phyloP scores from a whole-genome alignment of 2,797 vertebrate species.

The Phyllotis vaccarum region DNA sequence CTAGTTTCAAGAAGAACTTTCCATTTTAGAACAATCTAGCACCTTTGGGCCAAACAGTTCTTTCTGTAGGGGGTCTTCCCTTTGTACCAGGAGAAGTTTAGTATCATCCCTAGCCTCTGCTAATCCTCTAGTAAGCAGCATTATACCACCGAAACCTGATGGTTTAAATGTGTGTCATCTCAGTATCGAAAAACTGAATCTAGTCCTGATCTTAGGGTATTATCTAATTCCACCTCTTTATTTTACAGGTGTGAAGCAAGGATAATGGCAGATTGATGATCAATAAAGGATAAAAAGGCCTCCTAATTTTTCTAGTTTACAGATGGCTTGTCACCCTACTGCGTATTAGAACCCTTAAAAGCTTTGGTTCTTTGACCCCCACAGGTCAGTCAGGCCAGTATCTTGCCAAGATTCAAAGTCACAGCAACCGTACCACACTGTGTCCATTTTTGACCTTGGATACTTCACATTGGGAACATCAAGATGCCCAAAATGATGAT shows the following conservation, averaged over 20 bases:
- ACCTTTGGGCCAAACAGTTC: not conserved
- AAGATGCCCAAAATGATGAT: not conserved
- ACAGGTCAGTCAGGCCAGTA: not conserved
- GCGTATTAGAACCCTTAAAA: not conserved
- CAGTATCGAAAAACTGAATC: not conserved
- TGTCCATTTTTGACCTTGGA: not conserved
- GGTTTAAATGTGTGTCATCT: not conserved
- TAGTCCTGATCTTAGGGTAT: not conserved
- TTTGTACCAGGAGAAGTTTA: not conserved
- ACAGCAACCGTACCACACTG: not conserved
- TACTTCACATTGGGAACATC: not conserved
- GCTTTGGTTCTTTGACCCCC: not conserved
- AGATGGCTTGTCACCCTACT: not conserved
- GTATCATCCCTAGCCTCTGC: not conserved
- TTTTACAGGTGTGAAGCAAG: not conserved
- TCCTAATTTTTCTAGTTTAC: not conserved
- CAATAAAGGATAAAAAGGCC: not conserved
- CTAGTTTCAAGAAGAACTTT: conserved; percentile 10
- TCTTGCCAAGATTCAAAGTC: not conserved
- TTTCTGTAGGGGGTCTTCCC: not conserved
- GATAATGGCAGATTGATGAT: not conserved
- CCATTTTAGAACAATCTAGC: not conserved
- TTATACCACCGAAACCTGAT: rapidly evolving
- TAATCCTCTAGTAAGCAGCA: not conserved
- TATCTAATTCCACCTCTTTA: not conserved